These are phyloP conservation scores for Gallinago solitaria DNA, from an alignment of 2,797 vertebrate genomes.

Conservation along the genomic window DNA sequence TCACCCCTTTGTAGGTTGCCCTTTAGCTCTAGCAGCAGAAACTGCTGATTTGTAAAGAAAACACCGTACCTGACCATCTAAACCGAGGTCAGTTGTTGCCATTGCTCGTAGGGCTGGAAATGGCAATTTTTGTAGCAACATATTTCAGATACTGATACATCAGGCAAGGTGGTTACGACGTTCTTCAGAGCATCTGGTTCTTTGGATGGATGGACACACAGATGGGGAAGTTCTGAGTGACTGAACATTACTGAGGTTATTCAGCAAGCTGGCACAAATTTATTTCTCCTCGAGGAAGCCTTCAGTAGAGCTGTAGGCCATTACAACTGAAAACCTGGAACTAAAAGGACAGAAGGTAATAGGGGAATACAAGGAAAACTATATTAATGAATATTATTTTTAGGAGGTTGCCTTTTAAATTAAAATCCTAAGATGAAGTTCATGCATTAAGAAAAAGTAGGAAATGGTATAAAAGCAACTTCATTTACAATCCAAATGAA, in stretches of 20 bases:
- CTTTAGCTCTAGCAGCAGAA: background rate
- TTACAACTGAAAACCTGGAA: conserved; percentile 40
- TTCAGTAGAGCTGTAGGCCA: background rate
- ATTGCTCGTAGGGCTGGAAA: conserved; percentile 12
- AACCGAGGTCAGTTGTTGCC: background rate
- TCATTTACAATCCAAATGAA: background rate
- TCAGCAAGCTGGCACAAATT: conserved; percentile 25
- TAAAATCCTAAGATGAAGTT: background rate
- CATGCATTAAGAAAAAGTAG: background rate
- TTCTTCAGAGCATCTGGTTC: conserved; percentile 69
- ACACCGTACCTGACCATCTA: background rate
- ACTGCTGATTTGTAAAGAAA: background rate
- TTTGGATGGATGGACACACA: conserved; percentile 60
- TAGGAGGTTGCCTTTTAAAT: background rate
- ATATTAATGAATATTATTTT: conserved; percentile 7
- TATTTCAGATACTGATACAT: conserved; percentile 33
- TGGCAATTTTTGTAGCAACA: background rate
- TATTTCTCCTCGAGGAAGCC: conserved; percentile 9
- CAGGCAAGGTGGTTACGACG: conserved; percentile 18
- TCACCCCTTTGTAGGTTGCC: background rate
- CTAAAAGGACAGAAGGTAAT: conserved; percentile 2
- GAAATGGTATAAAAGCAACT: background rate
- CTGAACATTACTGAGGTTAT: conserved; percentile 65
- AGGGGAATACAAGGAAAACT: background rate
- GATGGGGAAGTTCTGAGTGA: conserved; percentile 70